Base-by-base conservation (phyloP, 1,140 invertebrate species). In the Neodiprion virginianus region DNA sequence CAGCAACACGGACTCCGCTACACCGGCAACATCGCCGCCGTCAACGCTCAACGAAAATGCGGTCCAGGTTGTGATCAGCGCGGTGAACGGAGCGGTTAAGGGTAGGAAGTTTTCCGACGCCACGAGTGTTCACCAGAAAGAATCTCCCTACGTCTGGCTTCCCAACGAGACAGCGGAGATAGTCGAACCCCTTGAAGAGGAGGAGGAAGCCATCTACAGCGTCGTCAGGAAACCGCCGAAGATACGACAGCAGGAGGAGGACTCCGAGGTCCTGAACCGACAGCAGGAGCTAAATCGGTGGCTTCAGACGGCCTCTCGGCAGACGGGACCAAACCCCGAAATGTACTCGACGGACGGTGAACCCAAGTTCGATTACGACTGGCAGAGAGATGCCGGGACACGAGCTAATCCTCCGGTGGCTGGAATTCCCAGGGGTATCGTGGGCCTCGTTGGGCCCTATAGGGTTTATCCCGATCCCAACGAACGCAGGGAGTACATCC, bases 391-490 rank as follows among this genome's bases (percentile, higher is more conserved):
- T 61, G 75, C 8, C 28, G 21, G 67, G n/a, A 69, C 14, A 14
- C 7, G 67, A 23, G 67, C 10, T 69, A 65, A 21, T 14, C 61
- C 61, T 65, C 40, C 67, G 10, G 53, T 40, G 70, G 7, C 65
- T 40, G 74, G 76, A 12, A 12, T 80, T 11, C 80, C 86, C 0
- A 77, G 82, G n/a, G 84, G 85, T 8, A 78, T 87, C 17, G 79
- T 84, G 7, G 84, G 85, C 11, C 77, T 86, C 14, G 83, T 85
- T 0, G 83, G 80, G 0, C 83, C 83, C 8, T 86, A 84, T 47
- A 78, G 81, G 2, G 77, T 83, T 23, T 79, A 81, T 67, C 76
- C 72, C 28, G 79, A 83, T 67, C 80, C 82, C 2, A 79, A 81
- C 69, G 80, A 84, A 49, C 74, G 76, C 12, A 76, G 80, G n/a